Evolutionary conservation across 1,140 invertebrate genomes (phyloP).

Genomic region (Frieseomelitta varia): DNA sequence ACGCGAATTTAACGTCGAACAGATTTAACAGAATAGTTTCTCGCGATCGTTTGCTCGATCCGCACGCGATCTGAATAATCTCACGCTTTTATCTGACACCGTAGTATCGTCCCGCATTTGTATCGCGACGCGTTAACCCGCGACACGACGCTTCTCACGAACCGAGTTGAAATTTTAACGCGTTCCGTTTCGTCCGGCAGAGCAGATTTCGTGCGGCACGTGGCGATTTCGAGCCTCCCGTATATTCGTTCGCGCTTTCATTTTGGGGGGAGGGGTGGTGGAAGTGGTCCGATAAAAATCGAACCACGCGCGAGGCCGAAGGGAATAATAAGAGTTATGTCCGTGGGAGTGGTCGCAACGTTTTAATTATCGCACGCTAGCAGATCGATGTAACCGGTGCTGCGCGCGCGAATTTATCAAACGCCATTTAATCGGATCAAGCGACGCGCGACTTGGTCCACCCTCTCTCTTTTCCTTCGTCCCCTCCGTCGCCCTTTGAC

Average conservation of each 20-base stretch:
- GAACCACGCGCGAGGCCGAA: constrained; percentile 1
- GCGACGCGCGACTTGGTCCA: neutral
- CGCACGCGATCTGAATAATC: neutral
- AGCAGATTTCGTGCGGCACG: neutral
- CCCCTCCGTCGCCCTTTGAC: neutral
- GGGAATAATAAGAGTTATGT: constrained; percentile 49
- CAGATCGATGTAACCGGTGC: constrained; percentile 33
- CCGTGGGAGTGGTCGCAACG: constrained; percentile 45
- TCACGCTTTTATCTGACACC: neutral
- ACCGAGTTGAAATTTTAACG: constrained; percentile 12
- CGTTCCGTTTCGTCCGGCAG: neutral
- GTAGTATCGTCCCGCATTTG: neutral
- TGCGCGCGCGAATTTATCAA: constrained; percentile 49
- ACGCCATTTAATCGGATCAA: constrained; percentile 55
- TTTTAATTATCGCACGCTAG: constrained; percentile 48
- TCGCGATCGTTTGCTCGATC: neutral
- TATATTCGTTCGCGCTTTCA: constrained; percentile 5
- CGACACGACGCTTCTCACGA: constrained; percentile 8
- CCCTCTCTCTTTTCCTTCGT: neutral
- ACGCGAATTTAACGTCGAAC: neutral
- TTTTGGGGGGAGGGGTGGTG: too few species aligned
- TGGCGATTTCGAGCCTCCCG: neutral
- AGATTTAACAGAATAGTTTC: neutral
- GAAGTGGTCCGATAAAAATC: constrained; percentile 38
- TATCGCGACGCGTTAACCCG: neutral